A percentile compares a stretch with the other conserved stretches of the same genome.
phyloP scores from a whole-genome alignment of 2,113 vertebrate genomes.

The Stegostoma tigrinum region DNA sequence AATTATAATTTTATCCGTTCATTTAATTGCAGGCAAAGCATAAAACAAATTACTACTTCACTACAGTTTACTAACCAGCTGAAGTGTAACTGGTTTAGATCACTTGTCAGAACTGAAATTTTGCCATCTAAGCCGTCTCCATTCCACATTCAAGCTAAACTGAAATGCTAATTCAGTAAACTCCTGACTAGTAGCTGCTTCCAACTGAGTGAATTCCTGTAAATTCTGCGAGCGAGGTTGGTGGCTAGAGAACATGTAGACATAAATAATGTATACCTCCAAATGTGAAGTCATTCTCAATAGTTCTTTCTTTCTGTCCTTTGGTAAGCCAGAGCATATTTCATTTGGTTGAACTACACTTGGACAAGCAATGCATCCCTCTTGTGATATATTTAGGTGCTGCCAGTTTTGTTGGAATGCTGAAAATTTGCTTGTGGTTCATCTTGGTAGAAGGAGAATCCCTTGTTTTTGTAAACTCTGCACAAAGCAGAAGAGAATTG shows the following conservation, averaged over 20 bases:
- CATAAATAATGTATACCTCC: background rate
- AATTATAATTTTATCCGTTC: background rate
- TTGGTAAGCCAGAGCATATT: background rate
- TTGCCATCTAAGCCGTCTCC: background rate
- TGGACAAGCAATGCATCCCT: background rate
- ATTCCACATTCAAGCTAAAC: background rate
- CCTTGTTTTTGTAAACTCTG: background rate
- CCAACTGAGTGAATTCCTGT: background rate
- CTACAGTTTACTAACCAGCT: background rate
- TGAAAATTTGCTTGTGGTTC: background rate
- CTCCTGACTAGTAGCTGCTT: background rate
- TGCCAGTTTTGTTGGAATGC: background rate
- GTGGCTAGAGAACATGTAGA: background rate
- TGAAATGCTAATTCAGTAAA: background rate
- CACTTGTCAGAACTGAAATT: background rate
- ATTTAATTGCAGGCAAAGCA: too few species aligned
- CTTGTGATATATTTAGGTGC: background rate
- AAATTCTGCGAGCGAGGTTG: background rate
- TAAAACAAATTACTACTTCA: background rate
- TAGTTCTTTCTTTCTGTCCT: background rate
- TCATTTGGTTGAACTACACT: background rate
- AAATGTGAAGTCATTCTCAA: background rate
- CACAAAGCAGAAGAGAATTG: background rate
- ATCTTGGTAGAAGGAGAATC: background rate
- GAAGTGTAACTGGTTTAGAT: background rate